A percentile compares a stretch with the other conserved stretches of the same genome.
These are phyloP conservation scores for Atta colombica DNA, from an alignment of 1,140 invertebrate species.

Conservation along the genomic window DNA sequence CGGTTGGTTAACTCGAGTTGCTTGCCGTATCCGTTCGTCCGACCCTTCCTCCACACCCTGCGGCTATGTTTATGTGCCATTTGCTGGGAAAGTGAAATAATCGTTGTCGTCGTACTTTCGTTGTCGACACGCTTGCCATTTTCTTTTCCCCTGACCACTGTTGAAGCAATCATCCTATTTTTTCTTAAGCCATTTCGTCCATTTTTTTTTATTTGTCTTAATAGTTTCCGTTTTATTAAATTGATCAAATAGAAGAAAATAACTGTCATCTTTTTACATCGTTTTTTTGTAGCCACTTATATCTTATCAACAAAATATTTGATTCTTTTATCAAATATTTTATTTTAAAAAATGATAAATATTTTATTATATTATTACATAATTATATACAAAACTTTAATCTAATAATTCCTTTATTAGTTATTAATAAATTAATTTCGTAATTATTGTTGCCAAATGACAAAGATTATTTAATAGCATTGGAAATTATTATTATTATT, in stretches of 20 bases:
- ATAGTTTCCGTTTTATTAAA: slow-evolving; percentile 37
- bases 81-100: slow-evolving; percentile 77
- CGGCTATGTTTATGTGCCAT: slow-evolving; percentile 75
- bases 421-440: slow-evolving; percentile 18
- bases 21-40: slow-evolving; percentile 53
- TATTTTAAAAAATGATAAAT: neutral
- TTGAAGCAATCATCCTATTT: slow-evolving; percentile 59
- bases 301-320: neutral
- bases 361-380: neutral
- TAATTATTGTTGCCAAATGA: neutral
- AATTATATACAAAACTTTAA: slow-evolving; percentile 5
- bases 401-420: neutral
- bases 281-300: neutral
- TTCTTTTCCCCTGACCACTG: slow-evolving; percentile 13
- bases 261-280: neutral
- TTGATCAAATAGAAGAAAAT: slow-evolving; percentile 10
- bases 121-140: slow-evolving; percentile 54
- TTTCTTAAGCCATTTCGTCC: slow-evolving; percentile 29
- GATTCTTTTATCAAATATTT: neutral
- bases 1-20: slow-evolving; percentile 75
- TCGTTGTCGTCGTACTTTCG: slow-evolving; percentile 62
- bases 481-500: neutral
- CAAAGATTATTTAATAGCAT: neutral
- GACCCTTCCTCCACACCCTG: slow-evolving; percentile 43
- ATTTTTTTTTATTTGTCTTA: slow-evolving; percentile 21